Percentiles rank a stretch among this genome's conserved stretches.
Conservation (phyloP, 2,113 vertebrate genomes). For the Apeltes quadracus region DNA sequence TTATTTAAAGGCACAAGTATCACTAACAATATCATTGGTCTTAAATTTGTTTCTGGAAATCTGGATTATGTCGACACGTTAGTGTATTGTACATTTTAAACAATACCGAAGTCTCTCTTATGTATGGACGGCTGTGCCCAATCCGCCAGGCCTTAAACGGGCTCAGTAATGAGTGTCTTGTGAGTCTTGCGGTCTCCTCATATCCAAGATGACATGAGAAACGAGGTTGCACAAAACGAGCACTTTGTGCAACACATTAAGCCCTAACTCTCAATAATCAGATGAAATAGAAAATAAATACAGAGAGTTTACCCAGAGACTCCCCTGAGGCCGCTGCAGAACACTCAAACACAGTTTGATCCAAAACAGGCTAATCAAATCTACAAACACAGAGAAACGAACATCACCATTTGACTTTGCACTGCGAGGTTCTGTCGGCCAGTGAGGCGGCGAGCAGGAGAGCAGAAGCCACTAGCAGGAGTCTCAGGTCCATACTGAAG, state of each 20-base stretch:
- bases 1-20: too few relatives aligned
- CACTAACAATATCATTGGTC: not conserved
- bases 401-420: conserved; percentile 72
- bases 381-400: not conserved
- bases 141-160: too few relatives aligned
- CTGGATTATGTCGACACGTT: not conserved
- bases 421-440: conserved; percentile 33
- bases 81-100: too few relatives aligned
- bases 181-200: conserved; percentile 16
- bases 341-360: not conserved
- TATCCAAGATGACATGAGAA: conserved; percentile 15
- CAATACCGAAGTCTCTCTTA: too few relatives aligned
- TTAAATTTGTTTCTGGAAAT: too few relatives aligned
- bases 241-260: not conserved
- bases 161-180: conserved; percentile 21
- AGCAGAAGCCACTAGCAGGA: conserved; percentile 17
- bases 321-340: not conserved
- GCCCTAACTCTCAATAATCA: not conserved
- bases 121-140: too few relatives aligned
- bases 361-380: not conserved
- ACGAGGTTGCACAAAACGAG: not conserved
- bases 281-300: not conserved
- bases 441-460: conserved; percentile 42
- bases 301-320: not conserved
- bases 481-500: conserved; percentile 44